Conservation (phyloP, 2,797 vertebrate genomes). For the Jordanella pulchra region DNA sequence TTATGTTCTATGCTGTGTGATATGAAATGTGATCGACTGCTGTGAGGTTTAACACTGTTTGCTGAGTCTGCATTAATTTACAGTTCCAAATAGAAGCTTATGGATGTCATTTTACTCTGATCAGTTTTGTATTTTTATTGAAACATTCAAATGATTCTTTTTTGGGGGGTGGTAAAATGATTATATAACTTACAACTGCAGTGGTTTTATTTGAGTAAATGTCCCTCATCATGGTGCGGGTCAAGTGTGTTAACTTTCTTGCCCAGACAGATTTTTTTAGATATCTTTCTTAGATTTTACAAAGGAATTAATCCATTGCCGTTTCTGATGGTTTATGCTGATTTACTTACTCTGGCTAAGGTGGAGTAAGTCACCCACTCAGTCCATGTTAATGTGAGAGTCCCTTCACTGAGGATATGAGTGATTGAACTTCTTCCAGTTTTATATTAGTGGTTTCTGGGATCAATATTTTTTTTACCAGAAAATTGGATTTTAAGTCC, state of each 20-base stretch:
- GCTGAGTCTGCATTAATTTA: constrained; percentile 2
- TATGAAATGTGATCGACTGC: constrained; percentile 3
- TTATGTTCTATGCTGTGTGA: constrained; percentile 17
- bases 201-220: not conserved
- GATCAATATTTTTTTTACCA: not conserved
- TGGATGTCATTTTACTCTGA: not conserved
- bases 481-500: not conserved
- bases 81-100: not conserved
- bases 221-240: not conserved
- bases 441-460: not conserved
- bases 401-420: not conserved
- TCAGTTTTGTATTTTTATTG: not conserved
- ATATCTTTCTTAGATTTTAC: not conserved
- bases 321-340: not conserved
- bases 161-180: not conserved
- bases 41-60: constrained; percentile 20
- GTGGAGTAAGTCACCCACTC: not conserved
- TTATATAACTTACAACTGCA: not conserved
- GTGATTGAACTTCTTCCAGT: not conserved
- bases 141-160: not conserved
- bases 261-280: not conserved
- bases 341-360: no score
- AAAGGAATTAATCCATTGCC: not conserved
- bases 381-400: not conserved
- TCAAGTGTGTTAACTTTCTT: not conserved